Conservation (phyloP, 37 sponge, comb jelly and placozoan species). For the Diacarnus erythraeanus region DNA sequence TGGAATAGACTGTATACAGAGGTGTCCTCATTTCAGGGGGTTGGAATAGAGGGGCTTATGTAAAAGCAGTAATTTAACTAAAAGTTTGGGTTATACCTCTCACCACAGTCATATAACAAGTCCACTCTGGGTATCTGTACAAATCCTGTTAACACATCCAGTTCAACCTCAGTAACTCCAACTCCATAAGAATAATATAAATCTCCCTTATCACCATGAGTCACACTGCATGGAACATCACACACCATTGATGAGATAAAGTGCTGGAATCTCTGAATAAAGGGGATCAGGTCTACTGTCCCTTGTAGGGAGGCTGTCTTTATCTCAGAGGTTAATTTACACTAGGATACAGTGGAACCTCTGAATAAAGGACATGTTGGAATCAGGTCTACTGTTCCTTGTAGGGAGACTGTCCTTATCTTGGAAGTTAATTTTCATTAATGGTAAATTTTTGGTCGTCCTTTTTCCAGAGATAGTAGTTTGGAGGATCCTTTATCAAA, state of each 20-base stretch:
- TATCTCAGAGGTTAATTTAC: no score
- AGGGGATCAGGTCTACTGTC: no score
- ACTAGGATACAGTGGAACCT: background rate
- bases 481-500: no score
- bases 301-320: no score
- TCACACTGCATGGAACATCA: conserved; percentile 15
- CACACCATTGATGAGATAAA: background rate
- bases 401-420: no score
- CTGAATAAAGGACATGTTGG: background rate
- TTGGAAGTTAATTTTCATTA: no score
- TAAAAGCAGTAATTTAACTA: background rate
- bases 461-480: no score
- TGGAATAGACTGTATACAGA: no score
- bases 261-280: background rate
- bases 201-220: conserved; percentile 16
- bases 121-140: conserved; percentile 66
- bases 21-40: no score
- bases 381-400: no score
- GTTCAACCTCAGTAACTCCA: conserved; percentile 61
- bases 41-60: background rate
- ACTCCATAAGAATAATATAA: conserved; percentile 70
- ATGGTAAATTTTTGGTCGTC: no score
- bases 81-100: conserved; percentile 53
- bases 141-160: conserved; percentile 83
- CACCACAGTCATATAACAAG: conserved; percentile 86